Evolutionary conservation across 2,888 invertebrate species (phyloP), one percentile per base, ranked within the genome.

Genomic region (Aphrophora alni): DNA sequence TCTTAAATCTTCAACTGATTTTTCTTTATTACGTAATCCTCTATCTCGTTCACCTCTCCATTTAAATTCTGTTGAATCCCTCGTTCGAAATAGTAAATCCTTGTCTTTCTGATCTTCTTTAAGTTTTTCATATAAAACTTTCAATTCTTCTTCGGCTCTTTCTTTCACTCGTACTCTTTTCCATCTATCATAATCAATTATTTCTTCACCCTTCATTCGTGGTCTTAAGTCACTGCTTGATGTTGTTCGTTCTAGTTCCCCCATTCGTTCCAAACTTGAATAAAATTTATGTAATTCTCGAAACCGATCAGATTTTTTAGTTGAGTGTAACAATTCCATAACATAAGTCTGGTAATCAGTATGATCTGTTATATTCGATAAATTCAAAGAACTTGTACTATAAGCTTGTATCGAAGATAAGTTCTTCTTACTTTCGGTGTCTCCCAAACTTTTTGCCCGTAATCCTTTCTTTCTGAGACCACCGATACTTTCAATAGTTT

Each of bases 141-240:
- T 92, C 81, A 97, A 88, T 88, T 97, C 97, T 85, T 93, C 92
- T 87, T 96, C 95, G 0, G 96, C 96, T 84, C 93, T 92, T 88
- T 96, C 95, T 84, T 94, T 93, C 7, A 91, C 91, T 78, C 96
- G 90, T 26, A 96, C 92, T 88, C 93, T 93, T 87, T 93, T 94
- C 97, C 97, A 97, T 80, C 95, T 91, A 84, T 97, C 96, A 87
- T 94, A 97, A 88, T 96, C 96, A 82, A 96, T 93, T 12, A 95
- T 93, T 87, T 95, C 95, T 85, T 94, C 93, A 86, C 95, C 94
- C 87, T 91, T 93, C 84, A 92, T 90, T 85, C 95, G 90, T 0
- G 95, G 94, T 75, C 93, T 91, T 75, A 95, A 89, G 85, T 94
- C 93, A 71, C 90, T 90, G 0, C 90, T 91, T 0, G 94, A 94